Conservation (phyloP, 1,140 invertebrate genomes). For the Pteromalus puparum region DNA sequence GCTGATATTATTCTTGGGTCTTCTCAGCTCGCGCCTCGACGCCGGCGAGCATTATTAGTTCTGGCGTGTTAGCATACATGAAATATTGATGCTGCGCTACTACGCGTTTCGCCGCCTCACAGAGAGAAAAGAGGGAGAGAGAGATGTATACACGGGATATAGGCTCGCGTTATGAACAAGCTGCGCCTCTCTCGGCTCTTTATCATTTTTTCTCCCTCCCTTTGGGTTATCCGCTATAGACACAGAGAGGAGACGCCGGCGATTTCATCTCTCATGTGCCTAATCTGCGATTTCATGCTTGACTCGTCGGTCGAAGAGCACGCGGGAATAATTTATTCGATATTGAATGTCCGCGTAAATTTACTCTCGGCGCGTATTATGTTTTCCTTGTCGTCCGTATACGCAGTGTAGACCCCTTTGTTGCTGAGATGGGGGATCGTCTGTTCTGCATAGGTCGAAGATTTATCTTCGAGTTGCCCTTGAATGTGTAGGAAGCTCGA, state of each 20-base stretch:
- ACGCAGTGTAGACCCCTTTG: no score
- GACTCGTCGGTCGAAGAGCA: neutral
- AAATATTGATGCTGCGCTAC: constrained; percentile 75
- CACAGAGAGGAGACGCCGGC: neutral
- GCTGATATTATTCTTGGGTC: constrained; percentile 75
- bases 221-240: neutral
- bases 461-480: neutral
- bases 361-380: neutral
- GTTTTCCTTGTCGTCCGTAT: neutral
- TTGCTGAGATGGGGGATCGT: neutral
- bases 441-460: neutral
- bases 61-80: constrained; percentile 76
- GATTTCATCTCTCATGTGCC: constrained; percentile 27
- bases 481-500: neutral
- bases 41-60: constrained; percentile 73
- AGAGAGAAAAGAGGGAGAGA: neutral
- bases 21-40: constrained; percentile 67
- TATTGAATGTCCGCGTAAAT: constrained; percentile 14
- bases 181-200: constrained; percentile 49
- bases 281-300: constrained; percentile 41
- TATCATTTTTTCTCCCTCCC: constrained; percentile 48
- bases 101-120: neutral
- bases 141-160: no score
- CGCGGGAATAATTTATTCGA: constrained; percentile 25
- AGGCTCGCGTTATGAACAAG: neutral